Conservation (phyloP, 2,888 invertebrate genomes). For the Drosophila niveifrons region DNA sequence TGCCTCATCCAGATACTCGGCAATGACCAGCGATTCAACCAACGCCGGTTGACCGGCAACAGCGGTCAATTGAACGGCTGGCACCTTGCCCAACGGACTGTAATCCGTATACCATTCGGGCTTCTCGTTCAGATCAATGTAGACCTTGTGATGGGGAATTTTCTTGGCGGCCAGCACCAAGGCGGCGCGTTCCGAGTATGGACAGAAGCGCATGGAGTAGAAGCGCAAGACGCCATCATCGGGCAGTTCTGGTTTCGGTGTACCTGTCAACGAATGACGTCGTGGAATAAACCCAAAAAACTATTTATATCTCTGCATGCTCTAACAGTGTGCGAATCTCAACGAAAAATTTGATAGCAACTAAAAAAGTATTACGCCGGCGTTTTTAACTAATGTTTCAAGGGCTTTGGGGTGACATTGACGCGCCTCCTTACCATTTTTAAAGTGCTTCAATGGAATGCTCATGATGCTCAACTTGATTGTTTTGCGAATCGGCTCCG, state of each 20-base stretch:
- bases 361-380: constrained; percentile 27
- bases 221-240: constrained; percentile 89
- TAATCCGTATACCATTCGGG: constrained; percentile 93
- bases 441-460: constrained; percentile 68
- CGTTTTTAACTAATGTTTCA: constrained; percentile 3
- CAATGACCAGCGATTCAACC: constrained; percentile 92
- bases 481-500: constrained; percentile 6
- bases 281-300: constrained; percentile 2
- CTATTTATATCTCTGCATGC: background rate
- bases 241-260: constrained; percentile 88
- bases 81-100: constrained; percentile 90
- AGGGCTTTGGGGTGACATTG: constrained; percentile 41
- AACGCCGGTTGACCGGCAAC: constrained; percentile 87
- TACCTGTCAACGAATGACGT: constrained; percentile 86
- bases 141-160: constrained; percentile 91
- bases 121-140: constrained; percentile 90
- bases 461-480: constrained; percentile 44
- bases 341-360: constrained; percentile 1
- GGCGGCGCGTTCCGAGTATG: constrained; percentile 91
- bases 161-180: constrained; percentile 92
- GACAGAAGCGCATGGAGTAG: constrained; percentile 94
- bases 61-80: constrained; percentile 89
- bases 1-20: constrained; percentile 93
- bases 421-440: constrained; percentile 56
- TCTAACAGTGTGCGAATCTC: background rate